A percentile compares a stretch with the other conserved stretches of the same genome.
Evolutionary conservation across 2,113 vertebrate species (phyloP).

Genomic region (Aegypius monachus): DNA sequence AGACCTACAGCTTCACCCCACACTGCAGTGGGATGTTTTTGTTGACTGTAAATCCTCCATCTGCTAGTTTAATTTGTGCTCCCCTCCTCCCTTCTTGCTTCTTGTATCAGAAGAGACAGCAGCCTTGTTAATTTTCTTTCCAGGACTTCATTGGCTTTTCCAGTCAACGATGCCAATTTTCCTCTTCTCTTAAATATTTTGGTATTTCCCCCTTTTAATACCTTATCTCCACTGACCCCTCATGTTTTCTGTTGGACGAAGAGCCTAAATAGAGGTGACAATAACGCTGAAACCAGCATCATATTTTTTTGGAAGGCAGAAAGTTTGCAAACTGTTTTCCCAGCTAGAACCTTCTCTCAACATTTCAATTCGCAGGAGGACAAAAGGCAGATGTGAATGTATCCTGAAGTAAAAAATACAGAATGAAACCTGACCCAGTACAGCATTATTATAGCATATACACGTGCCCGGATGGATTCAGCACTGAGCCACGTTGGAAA

Average conservation of each 20-base stretch:
- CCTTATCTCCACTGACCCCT: background rate
- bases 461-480: background rate
- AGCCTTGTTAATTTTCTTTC: background rate
- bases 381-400: background rate
- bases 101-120: background rate
- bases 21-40: background rate
- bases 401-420: background rate
- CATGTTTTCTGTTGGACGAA: background rate
- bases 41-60: background rate
- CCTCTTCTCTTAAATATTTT: background rate
- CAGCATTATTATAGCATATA: background rate
- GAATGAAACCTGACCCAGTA: background rate
- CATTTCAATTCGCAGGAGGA: background rate
- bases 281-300: background rate
- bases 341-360: background rate
- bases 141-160: constrained; percentile 1
- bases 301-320: background rate
- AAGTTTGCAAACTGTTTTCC: background rate
- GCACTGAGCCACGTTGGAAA: background rate
- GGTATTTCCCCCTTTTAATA: background rate
- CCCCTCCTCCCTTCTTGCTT: background rate
- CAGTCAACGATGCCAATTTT: background rate
- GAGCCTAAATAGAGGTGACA: background rate
- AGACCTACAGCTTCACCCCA: background rate
- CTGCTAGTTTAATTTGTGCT: background rate